Conservation (phyloP, 2,888 invertebrate genomes). For the Polymixis flavicincta region DNA sequence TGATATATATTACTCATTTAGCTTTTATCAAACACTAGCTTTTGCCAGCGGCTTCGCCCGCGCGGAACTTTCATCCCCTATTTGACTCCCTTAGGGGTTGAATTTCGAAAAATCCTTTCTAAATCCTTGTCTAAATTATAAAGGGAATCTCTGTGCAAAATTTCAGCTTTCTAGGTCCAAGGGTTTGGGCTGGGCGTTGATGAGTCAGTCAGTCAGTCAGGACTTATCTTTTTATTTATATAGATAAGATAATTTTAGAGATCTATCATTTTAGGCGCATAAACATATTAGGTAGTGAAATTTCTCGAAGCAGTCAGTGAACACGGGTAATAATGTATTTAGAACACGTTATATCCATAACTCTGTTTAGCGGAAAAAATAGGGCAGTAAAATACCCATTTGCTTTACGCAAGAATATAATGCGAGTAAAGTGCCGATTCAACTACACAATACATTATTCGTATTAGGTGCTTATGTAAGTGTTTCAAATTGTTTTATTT, state of each 20-base stretch:
- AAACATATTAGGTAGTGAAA: not conserved
- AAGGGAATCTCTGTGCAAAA: too few species aligned
- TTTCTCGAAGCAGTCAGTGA: conserved; percentile 1
- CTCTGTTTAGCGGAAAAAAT: conserved; percentile 25
- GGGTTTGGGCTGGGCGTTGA: too few species aligned
- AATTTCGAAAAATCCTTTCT: too few species aligned
- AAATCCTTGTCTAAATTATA: too few species aligned
- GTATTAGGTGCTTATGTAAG: not conserved
- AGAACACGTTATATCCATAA: conserved; percentile 10
- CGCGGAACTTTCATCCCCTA: too few species aligned
- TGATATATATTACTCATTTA: not conserved
- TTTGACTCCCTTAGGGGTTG: too few species aligned
- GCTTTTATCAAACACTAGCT: not conserved
- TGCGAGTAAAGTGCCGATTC: conserved; percentile 22
- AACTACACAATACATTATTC: conserved; percentile 3
- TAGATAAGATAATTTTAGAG: too few species aligned
- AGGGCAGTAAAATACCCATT: conserved; percentile 41
- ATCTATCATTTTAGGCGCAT: not conserved
- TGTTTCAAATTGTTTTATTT: not conserved
- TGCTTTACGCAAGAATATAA: conserved; percentile 24
- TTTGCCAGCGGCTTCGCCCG: too few species aligned
- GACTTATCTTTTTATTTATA: too few species aligned
- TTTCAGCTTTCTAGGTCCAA: too few species aligned
- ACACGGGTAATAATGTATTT: conserved; percentile 7
- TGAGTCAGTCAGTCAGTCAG: too few species aligned